phyloP scores from a whole-genome alignment of 1,140 invertebrate genomes.

The Drosophila yakuba region DNA sequence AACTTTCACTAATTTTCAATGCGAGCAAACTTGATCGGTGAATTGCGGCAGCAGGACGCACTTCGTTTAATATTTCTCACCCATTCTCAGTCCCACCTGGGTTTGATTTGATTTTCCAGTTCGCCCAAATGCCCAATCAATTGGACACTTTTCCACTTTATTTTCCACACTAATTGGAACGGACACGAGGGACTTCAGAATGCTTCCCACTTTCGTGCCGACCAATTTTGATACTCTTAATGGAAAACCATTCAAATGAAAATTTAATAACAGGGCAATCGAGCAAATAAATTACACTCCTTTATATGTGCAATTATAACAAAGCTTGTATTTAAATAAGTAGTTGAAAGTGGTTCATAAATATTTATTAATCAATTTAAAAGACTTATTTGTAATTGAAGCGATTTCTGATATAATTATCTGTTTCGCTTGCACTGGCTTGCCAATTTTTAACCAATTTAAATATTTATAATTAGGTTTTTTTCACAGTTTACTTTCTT shows the following conservation, averaged over 20 bases:
- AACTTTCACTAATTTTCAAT: conserved; percentile 75
- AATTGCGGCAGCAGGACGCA: conserved; percentile 66
- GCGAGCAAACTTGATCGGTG: conserved; percentile 68
- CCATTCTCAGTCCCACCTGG: conserved; percentile 39
- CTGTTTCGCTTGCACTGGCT: too few species aligned
- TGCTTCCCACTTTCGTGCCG: conserved; percentile 23
- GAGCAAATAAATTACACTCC: background rate
- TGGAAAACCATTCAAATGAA: background rate
- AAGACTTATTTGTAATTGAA: too few species aligned
- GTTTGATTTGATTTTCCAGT: conserved; percentile 6
- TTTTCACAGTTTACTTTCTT: too few species aligned
- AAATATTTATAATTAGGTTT: too few species aligned
- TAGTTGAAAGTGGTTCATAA: background rate
- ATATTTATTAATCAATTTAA: background rate
- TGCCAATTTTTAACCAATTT: too few species aligned
- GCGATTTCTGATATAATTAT: too few species aligned
- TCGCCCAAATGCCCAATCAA: conserved; percentile 41
- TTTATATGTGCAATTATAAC: background rate
- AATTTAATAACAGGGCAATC: background rate
- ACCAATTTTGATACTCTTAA: conserved; percentile 15
- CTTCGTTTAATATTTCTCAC: conserved; percentile 58
- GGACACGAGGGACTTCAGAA: conserved; percentile 38
- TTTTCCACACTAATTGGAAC: conserved; percentile 49
- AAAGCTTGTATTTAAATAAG: background rate
- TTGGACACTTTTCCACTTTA: conserved; percentile 44